These are phyloP conservation scores for Cassiopea xamachana DNA, from an alignment of 30 jellyfish, hydroid and myxozoan genomes.

Conservation along the genomic window DNA sequence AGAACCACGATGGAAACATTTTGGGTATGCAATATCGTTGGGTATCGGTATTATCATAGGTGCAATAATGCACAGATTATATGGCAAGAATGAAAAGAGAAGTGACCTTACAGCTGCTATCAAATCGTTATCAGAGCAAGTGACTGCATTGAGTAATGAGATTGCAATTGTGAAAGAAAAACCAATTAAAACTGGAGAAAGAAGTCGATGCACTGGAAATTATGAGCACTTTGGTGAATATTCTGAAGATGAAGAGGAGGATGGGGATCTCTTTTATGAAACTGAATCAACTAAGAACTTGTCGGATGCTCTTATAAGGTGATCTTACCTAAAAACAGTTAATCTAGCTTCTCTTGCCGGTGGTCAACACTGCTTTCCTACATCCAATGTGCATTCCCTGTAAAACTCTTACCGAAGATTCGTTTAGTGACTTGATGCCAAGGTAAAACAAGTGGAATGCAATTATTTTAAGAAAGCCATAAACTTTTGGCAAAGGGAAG, in stretches of 20 bases:
- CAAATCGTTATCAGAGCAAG: constrained; percentile 63
- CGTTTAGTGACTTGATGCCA: not conserved
- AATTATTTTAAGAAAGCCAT: too few relatives aligned
- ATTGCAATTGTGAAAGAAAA: not conserved
- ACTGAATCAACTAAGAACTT: not conserved
- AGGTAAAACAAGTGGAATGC: not conserved
- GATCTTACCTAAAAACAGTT: not conserved
- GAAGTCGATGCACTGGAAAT: not conserved
- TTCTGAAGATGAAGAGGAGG: constrained; percentile 59
- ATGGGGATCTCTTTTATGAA: constrained; percentile 80
- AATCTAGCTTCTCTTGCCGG: not conserved
- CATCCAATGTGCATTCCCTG: not conserved
- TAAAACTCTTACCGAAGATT: not conserved
- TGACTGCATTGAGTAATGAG: constrained; percentile 57
- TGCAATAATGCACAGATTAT: constrained; percentile 11
- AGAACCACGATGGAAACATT: not conserved
- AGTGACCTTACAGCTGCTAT: constrained; percentile 54
- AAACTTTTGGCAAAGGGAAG: too few relatives aligned
- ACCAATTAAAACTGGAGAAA: not conserved
- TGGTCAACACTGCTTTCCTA: too few relatives aligned
- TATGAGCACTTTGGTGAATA: not conserved
- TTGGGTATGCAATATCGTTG: constrained; percentile 76
- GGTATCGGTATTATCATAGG: constrained; percentile 79
- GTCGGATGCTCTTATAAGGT: not conserved
- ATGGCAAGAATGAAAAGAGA: constrained; percentile 45